These are phyloP conservation scores for Cotesia vestalis DNA, from an alignment of 1,140 invertebrate genomes.

Conservation along the genomic window DNA sequence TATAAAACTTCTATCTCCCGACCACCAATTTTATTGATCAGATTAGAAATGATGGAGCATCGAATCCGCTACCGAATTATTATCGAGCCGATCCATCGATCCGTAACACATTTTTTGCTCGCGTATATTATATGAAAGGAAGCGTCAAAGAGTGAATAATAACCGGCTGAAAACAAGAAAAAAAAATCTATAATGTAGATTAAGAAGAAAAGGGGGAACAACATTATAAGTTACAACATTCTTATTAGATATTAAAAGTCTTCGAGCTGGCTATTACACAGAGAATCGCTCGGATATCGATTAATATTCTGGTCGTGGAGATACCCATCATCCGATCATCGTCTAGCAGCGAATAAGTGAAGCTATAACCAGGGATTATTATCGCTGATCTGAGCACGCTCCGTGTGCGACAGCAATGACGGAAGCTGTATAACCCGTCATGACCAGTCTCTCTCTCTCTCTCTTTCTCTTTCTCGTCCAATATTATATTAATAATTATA, in stretches of 20 bases:
- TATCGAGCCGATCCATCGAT: conserved; percentile 31
- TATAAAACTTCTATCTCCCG: background rate
- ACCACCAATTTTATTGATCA: conserved; percentile 23
- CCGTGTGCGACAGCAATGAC: conserved; percentile 8
- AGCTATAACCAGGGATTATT: conserved; percentile 1
- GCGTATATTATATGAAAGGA: no score
- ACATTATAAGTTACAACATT: no score
- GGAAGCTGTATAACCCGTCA: no score
- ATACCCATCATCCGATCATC: conserved; percentile 9
- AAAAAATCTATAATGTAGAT: no score
- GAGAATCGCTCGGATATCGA: conserved; percentile 5
- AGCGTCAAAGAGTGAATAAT: no score
- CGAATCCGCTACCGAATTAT: conserved; percentile 32
- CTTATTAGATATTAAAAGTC: background rate
- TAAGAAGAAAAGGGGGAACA: no score
- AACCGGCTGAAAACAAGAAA: no score
- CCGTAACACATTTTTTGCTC: background rate
- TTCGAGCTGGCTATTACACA: conserved; percentile 5
- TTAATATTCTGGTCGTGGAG: conserved; percentile 13
- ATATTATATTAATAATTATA: no score
- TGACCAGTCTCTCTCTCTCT: no score
- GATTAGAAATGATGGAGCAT: conserved; percentile 32
- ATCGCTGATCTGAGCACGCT: conserved; percentile 22
- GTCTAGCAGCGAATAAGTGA: background rate
- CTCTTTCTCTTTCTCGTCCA: no score